phyloP scores from a whole-genome alignment of 2,888 invertebrate species.

The Yponomeuta sedellus region DNA sequence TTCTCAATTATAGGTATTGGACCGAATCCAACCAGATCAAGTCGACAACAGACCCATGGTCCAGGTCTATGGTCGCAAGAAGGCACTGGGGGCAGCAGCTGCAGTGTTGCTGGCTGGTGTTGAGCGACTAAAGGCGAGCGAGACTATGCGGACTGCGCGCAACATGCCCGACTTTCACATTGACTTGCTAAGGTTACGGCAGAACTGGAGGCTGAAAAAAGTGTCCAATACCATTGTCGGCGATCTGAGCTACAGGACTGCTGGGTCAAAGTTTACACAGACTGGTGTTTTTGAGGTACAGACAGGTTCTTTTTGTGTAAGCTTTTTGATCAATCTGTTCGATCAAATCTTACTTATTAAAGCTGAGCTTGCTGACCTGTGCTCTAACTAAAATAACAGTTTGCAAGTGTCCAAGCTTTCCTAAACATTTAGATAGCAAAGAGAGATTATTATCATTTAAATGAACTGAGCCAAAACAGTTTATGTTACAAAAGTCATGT shows the following conservation, averaged over 20 bases:
- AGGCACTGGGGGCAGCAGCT: slow-evolving; percentile 91
- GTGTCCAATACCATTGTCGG: slow-evolving; percentile 96
- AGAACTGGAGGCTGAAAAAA: slow-evolving; percentile 97
- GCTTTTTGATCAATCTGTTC: too few species aligned
- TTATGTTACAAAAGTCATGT: too few species aligned
- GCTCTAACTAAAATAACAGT: too few species aligned
- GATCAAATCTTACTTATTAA: too few species aligned
- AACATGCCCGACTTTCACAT: slow-evolving; percentile 94
- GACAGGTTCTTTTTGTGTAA: not conserved
- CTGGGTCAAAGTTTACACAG: slow-evolving; percentile 95
- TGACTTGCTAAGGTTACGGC: slow-evolving; percentile 89
- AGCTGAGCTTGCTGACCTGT: too few species aligned
- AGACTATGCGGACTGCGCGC: slow-evolving; percentile 83
- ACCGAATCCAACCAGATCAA: slow-evolving; percentile 91
- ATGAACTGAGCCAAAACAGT: too few species aligned
- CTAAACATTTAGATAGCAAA: too few species aligned
- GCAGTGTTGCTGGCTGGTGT: slow-evolving; percentile 90
- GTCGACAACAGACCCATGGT: slow-evolving; percentile 91
- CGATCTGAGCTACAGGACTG: slow-evolving; percentile 96
- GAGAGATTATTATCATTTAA: too few species aligned
- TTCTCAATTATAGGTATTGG: slow-evolving; percentile 72
- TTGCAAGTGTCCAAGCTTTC: too few species aligned
- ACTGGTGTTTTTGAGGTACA: slow-evolving; percentile 95
- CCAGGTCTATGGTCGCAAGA: slow-evolving; percentile 94
- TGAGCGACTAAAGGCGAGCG: slow-evolving; percentile 89